Conservation (phyloP, 2,113 vertebrate species). For the Corythornis madagascariensis region DNA sequence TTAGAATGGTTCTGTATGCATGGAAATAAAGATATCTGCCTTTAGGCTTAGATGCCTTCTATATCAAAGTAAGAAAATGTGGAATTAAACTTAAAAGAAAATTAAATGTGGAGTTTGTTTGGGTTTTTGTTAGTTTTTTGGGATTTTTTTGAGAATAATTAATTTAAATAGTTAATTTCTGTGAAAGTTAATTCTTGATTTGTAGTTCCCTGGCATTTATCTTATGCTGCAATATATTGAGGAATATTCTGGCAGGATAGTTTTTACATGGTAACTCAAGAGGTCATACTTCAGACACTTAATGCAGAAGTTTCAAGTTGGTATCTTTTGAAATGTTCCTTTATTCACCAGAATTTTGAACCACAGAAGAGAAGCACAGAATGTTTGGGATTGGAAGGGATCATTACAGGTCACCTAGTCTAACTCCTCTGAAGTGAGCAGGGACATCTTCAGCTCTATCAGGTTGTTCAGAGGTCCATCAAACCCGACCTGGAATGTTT, state of each 20-base stretch:
- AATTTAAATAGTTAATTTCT: background rate
- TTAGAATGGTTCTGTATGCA: background rate
- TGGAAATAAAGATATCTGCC: background rate
- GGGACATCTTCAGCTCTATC: background rate
- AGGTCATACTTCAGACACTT: background rate
- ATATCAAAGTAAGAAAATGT: background rate
- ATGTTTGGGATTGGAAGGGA: background rate
- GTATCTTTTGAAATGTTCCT: background rate
- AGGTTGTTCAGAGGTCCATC: background rate
- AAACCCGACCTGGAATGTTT: background rate
- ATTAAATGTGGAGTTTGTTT: too few species aligned
- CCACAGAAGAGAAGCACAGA: background rate
- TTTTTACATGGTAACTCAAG: background rate
- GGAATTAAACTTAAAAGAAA: too few species aligned
- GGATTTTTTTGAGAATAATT: background rate
- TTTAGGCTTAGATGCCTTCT: background rate
- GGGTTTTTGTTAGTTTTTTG: too few species aligned
- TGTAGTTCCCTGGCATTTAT: background rate
- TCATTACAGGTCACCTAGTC: background rate
- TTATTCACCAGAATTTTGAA: background rate
- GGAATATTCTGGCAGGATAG: background rate
- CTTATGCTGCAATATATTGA: background rate
- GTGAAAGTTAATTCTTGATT: background rate
- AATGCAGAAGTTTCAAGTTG: background rate
- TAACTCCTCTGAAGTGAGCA: background rate